These are phyloP conservation scores for Serranus cabrilla DNA, from an alignment of 2,797 vertebrate species.

Conservation along the genomic window DNA sequence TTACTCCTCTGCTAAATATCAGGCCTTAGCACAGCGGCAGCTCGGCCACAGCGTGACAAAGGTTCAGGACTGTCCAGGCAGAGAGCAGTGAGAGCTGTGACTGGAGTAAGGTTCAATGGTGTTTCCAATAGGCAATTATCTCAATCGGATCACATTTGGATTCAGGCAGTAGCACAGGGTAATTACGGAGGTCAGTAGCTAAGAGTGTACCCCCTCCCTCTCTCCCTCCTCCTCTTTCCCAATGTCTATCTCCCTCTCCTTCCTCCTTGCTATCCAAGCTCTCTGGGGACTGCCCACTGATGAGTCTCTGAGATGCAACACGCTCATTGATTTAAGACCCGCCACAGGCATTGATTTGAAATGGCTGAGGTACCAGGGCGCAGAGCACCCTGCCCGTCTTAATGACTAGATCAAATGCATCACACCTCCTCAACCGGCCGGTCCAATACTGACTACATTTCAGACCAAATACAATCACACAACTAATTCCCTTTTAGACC, in stretches of 20 bases:
- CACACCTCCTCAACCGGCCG: conserved; percentile 71
- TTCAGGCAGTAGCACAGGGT: conserved; percentile 80
- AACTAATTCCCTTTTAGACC: conserved; percentile 62
- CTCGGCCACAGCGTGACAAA: conserved; percentile 55
- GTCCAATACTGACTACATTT: conserved; percentile 62
- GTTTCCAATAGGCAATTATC: conserved; percentile 85
- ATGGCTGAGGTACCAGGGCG: conserved; percentile 78
- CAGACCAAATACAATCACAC: conserved; percentile 73
- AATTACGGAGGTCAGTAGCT: conserved; percentile 85
- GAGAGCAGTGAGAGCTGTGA: conserved; percentile 59
- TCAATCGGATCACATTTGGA: conserved; percentile 85
- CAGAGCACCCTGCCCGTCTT: conserved; percentile 71
- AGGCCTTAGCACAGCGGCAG: conserved; percentile 51
- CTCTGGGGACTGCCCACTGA: conserved; percentile 81
- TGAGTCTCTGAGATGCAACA: conserved; percentile 84
- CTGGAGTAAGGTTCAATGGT: conserved; percentile 69
- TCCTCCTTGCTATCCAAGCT: conserved; percentile 53
- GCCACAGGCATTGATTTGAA: conserved; percentile 86
- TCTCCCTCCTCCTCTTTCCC: conserved; percentile 25
- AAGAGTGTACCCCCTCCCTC: conserved; percentile 51
- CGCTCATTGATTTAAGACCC: conserved; percentile 84
- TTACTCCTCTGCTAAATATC: conserved; percentile 77
- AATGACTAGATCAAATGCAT: conserved; percentile 87
- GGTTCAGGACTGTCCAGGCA: conserved; percentile 57
- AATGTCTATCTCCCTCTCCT: conserved; percentile 57